Conservation (phyloP, 2,113 vertebrate species). For the Grammomys dolichurus region DNA sequence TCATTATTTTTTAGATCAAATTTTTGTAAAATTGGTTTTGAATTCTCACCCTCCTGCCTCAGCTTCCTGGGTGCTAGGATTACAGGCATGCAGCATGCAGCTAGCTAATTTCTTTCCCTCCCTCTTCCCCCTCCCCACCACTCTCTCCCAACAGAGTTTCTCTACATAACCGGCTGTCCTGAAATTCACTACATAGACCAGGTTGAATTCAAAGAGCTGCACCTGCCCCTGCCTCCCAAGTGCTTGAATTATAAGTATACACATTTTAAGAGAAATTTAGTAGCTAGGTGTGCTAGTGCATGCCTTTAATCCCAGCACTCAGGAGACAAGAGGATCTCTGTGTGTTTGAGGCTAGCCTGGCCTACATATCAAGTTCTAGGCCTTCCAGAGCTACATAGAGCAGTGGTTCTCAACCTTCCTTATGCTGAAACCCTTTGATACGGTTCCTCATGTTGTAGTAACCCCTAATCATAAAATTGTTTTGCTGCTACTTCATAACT, state of each 20-base stretch:
- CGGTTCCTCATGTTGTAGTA: not conserved
- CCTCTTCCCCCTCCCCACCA: not conserved
- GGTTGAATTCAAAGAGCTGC: not conserved
- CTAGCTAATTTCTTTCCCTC: not conserved
- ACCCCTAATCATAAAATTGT: no score
- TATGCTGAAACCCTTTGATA: not conserved
- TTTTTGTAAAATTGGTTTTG: not conserved
- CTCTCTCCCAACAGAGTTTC: not conserved
- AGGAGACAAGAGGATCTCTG: not conserved
- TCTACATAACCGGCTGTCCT: not conserved
- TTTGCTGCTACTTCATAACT: no score
- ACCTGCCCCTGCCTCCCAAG: not conserved
- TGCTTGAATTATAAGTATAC: not conserved
- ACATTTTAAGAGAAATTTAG: not conserved
- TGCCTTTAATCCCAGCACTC: not conserved
- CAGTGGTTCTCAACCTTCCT: not conserved
- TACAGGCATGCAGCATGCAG: not conserved
- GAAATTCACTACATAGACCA: not conserved
- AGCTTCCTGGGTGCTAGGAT: not conserved
- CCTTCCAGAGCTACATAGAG: not conserved
- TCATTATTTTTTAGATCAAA: not conserved
- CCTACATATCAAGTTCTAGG: not conserved
- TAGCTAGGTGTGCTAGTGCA: not conserved
- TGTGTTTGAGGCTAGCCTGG: not conserved
- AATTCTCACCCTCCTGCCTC: not conserved